phyloP scores from a whole-genome alignment of 2,888 invertebrate genomes.

The Stenodema calcarata region DNA sequence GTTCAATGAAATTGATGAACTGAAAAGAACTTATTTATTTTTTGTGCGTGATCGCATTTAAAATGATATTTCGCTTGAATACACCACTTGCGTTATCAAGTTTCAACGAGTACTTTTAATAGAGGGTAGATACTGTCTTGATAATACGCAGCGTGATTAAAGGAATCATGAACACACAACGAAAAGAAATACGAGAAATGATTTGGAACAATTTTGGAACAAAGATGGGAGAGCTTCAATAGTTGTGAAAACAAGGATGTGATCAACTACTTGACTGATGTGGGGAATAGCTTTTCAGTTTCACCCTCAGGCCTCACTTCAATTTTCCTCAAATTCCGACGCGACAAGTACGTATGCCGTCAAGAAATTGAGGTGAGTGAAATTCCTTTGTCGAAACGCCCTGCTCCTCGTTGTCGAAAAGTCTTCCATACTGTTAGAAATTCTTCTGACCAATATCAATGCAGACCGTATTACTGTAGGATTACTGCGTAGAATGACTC shows the following conservation, averaged over 20 bases:
- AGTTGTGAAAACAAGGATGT: conserved; percentile 8
- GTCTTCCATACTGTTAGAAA: neutral
- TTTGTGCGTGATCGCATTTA: too few relatives aligned
- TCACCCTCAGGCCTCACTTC: neutral
- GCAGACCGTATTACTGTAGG: too few relatives aligned
- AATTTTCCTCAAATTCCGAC: neutral
- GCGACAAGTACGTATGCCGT: neutral
- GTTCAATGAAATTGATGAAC: neutral
- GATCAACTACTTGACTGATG: conserved; percentile 5
- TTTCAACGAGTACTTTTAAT: too few relatives aligned
- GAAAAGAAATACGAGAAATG: neutral
- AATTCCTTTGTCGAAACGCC: too few relatives aligned
- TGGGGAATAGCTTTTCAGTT: neutral
- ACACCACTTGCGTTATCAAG: too few relatives aligned
- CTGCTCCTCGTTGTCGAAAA: neutral
- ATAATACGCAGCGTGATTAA: too few relatives aligned
- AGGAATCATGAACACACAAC: conserved; percentile 2
- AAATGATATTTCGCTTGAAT: too few relatives aligned
- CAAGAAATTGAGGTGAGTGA: too few relatives aligned
- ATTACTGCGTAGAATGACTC: too few relatives aligned
- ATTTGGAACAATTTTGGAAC: neutral
- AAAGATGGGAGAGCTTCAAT: neutral
- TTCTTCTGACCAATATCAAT: neutral
- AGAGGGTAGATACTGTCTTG: too few relatives aligned
- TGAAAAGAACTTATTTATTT: too few relatives aligned